phyloP scores from a whole-genome alignment of 2,113 vertebrate species.

The Indri indri region DNA sequence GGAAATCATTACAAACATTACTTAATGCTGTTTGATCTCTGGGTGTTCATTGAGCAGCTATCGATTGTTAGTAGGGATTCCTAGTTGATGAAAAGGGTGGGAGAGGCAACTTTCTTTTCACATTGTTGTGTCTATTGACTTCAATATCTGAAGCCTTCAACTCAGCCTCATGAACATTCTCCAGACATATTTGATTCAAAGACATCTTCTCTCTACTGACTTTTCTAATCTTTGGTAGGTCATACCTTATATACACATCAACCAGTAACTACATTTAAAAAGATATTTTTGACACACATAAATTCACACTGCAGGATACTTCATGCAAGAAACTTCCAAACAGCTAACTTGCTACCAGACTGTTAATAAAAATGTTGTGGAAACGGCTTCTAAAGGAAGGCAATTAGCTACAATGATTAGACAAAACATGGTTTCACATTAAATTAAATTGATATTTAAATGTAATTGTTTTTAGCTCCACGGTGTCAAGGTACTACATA shows the following conservation, averaged over 20 bases:
- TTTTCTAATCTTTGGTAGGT: conserved; percentile 12
- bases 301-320: conserved; percentile 42
- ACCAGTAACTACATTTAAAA: conserved; percentile 43
- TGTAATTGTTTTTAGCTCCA: conserved; percentile 76
- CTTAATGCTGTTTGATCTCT: conserved; percentile 40
- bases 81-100: neutral
- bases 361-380: conserved; percentile 69
- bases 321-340: conserved; percentile 45
- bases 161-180: conserved; percentile 37
- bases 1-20: conserved; percentile 10
- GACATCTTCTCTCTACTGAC: neutral
- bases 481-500: conserved; percentile 74
- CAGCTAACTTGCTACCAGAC: conserved; percentile 54
- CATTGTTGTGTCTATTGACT: conserved; percentile 10
- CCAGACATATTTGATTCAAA: conserved; percentile 32
- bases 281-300: conserved; percentile 54
- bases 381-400: conserved; percentile 68
- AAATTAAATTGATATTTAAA: conserved; percentile 79
- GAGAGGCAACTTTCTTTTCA: neutral
- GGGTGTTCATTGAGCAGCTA: conserved; percentile 48
- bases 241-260: conserved; percentile 34
- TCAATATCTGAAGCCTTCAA: conserved; percentile 17
- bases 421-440: conserved; percentile 76
- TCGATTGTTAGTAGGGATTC: conserved; percentile 34
- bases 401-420: conserved; percentile 76